Conservation (phyloP, 2,113 vertebrate species). For the Alaudala cheleensis region DNA sequence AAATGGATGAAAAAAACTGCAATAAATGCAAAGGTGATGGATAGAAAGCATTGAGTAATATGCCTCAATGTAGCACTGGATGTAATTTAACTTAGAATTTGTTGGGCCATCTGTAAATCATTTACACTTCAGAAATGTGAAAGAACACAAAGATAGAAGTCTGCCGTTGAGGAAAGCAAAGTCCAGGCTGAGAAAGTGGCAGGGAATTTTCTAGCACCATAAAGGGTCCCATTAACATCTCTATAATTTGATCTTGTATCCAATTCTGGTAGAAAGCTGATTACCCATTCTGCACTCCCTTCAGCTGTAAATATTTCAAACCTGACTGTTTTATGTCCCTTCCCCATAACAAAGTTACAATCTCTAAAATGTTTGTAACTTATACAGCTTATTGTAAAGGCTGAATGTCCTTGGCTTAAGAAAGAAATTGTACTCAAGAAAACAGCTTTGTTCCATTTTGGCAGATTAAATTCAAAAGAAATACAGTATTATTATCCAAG, state of each 20-base stretch:
- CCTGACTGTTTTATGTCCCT: constrained; percentile 29
- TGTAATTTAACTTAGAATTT: not conserved
- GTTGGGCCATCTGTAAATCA: not conserved
- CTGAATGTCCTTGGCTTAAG: not conserved
- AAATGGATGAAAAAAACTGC: not conserved
- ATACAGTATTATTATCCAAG: constrained; percentile 14
- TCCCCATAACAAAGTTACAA: constrained; percentile 53
- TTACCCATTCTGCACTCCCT: constrained; percentile 36
- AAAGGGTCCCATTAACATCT: constrained; percentile 24
- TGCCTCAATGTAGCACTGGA: not conserved
- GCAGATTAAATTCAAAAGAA: constrained; percentile 49
- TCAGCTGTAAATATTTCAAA: constrained; percentile 63
- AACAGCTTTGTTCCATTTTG: constrained; percentile 15
- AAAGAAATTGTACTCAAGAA: constrained; percentile 30
- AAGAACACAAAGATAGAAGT: not conserved
- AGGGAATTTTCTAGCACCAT: constrained; percentile 18
- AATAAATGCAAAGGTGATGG: not conserved
- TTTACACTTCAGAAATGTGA: not conserved
- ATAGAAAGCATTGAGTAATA: not conserved
- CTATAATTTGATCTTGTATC: constrained; percentile 46
- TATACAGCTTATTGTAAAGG: constrained; percentile 12
- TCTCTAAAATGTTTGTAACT: constrained; percentile 41
- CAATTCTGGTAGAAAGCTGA: constrained; percentile 27
- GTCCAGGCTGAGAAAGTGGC: not conserved
- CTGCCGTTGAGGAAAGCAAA: not conserved